Evolutionary conservation across 2,113 vertebrate genomes (phyloP).

Genomic region (Pachyramphus minor): DNA sequence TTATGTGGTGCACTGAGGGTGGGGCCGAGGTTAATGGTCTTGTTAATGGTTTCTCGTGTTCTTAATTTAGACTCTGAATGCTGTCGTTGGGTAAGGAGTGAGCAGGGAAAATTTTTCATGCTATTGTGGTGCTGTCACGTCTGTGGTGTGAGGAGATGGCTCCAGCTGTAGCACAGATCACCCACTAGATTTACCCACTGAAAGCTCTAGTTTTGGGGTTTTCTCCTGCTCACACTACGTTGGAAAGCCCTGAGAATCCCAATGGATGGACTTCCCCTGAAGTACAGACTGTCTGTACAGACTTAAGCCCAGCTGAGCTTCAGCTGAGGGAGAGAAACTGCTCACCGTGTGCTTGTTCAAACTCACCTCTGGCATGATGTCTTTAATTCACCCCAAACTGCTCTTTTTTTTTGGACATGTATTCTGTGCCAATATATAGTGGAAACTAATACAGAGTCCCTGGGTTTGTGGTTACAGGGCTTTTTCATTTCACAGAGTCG

Average conservation of each 20-base stretch:
- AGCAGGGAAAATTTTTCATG: background rate
- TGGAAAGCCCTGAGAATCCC: background rate
- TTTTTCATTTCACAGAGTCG: background rate
- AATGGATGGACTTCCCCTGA: background rate
- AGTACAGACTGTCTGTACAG: background rate
- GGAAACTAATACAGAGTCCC: background rate
- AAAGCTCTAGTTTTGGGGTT: background rate
- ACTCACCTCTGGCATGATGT: background rate
- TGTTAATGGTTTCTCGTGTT: background rate
- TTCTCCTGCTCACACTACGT: accelerated
- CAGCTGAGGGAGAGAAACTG: background rate
- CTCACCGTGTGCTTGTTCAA: background rate
- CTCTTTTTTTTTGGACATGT: background rate
- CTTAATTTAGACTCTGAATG: constrained; percentile 19
- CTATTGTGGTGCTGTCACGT: background rate
- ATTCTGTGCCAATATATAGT: too few species aligned
- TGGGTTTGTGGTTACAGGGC: background rate
- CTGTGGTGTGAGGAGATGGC: background rate
- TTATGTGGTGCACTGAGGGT: constrained; percentile 4
- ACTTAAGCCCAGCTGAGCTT: background rate
- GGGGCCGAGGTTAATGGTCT: constrained; percentile 12
- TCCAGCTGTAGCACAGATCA: background rate
- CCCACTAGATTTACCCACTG: background rate
- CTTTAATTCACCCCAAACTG: background rate
- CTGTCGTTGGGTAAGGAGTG: background rate